Percentiles rank a stretch among this genome's conserved stretches.
phyloP scores from a whole-genome alignment of 2,113 vertebrate species.

The Hystrix brachyura region DNA sequence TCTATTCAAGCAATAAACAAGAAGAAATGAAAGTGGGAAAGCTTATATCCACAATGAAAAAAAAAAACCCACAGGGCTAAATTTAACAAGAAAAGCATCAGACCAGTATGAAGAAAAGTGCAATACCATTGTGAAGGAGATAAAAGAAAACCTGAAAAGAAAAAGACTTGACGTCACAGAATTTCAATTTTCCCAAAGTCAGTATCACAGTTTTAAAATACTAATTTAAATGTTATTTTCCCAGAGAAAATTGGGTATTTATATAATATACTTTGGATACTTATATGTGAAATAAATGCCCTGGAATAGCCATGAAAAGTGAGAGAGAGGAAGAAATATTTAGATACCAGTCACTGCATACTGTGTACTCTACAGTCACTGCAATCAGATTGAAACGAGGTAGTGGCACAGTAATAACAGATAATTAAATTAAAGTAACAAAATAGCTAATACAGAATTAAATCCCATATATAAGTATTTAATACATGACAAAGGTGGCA shows the following conservation, averaged over 20 bases:
- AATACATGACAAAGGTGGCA: not conserved
- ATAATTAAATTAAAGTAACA: not conserved
- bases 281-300: constrained; percentile 49
- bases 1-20: constrained; percentile 52
- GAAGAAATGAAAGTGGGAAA: constrained; percentile 65
- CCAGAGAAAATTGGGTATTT: not conserved
- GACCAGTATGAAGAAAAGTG: constrained; percentile 1
- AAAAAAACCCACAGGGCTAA: not conserved
- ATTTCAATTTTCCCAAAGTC: constrained; percentile 36
- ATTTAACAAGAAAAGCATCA: constrained; percentile 53
- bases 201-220: constrained; percentile 42
- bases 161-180: constrained; percentile 34
- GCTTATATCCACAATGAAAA: constrained; percentile 49
- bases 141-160: constrained; percentile 44
- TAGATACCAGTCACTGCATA: not conserved
- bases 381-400: constrained; percentile 15
- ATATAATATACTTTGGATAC: not conserved
- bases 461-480: not conserved
- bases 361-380: not conserved
- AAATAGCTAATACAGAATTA: constrained; percentile 37
- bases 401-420: not conserved
- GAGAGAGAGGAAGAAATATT: not conserved
- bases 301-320: constrained; percentile 40
- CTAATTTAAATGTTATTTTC: constrained; percentile 18
- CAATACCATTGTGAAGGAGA: not conserved